phyloP scores from a whole-genome alignment of 2,888 invertebrate genomes.

The Cataglyphis altisquamis region DNA sequence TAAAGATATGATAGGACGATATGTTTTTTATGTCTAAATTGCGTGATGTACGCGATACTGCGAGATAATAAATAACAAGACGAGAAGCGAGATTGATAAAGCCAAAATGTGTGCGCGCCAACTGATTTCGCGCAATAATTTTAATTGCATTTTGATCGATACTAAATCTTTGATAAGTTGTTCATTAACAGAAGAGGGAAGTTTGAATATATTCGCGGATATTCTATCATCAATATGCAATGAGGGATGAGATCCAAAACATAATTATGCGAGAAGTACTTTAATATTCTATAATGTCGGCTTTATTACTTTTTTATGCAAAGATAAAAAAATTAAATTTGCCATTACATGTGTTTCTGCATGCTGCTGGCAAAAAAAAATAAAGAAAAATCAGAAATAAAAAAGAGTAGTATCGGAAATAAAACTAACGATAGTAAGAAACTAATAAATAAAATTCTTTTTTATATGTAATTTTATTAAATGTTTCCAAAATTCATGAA shows the following conservation, averaged over 20 bases:
- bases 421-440: background rate
- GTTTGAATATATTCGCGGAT: conserved; percentile 49
- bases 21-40: background rate
- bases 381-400: background rate
- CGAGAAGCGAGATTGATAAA: conserved; percentile 62
- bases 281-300: background rate
- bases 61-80: conserved; percentile 19
- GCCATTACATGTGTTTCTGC: background rate
- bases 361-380: background rate
- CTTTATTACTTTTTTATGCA: background rate
- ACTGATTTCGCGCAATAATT: conserved; percentile 79
- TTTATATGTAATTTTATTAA: background rate
- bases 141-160: conserved; percentile 82
- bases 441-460: background rate
- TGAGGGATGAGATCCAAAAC: background rate
- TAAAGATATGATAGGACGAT: background rate
- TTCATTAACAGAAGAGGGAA: background rate
- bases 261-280: background rate
- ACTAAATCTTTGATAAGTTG: conserved; percentile 69
- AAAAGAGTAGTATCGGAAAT: background rate
- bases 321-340: background rate
- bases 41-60: conserved; percentile 14
- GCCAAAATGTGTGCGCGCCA: conserved; percentile 61
- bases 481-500: background rate
- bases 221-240: background rate